phyloP scores from a whole-genome alignment of 2,113 vertebrate genomes.

The Polypterus bichir region DNA sequence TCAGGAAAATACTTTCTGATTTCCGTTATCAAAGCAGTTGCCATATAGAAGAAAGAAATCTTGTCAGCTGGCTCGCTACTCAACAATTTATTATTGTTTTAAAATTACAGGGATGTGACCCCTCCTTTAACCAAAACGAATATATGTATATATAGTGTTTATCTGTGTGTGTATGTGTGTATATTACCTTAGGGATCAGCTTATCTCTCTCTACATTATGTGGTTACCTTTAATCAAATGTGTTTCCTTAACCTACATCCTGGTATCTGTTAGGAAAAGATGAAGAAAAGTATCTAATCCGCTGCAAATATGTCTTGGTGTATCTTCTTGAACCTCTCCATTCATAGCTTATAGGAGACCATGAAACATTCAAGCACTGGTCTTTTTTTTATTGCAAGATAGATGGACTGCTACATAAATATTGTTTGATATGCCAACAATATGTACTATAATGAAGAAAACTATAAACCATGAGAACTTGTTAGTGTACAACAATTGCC shows the following conservation, averaged over 20 bases:
- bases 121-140: too few species aligned
- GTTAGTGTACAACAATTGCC: constrained; percentile 73
- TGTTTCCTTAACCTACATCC: constrained; percentile 3
- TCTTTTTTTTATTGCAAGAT: constrained; percentile 46
- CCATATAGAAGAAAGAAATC: not conserved
- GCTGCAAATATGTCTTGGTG: too few species aligned
- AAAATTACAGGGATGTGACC: too few species aligned
- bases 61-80: too few species aligned
- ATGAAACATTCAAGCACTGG: constrained; percentile 35
- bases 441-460: constrained; percentile 60
- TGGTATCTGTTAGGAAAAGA: not conserved
- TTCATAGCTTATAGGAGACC: constrained; percentile 1
- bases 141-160: not conserved
- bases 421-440: constrained; percentile 58
- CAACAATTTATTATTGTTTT: too few species aligned
- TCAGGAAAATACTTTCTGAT: constrained; percentile 12
- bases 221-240: constrained; percentile 1
- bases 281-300: too few species aligned
- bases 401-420: constrained; percentile 47
- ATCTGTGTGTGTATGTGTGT: not conserved
- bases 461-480: constrained; percentile 62
- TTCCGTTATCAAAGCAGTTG: not conserved
- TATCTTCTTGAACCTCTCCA: not conserved
- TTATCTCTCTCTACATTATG: not conserved
- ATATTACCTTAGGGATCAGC: not conserved